phyloP scores from a whole-genome alignment of 2,888 invertebrate species.

The Chromoteleia sp. region DNA sequence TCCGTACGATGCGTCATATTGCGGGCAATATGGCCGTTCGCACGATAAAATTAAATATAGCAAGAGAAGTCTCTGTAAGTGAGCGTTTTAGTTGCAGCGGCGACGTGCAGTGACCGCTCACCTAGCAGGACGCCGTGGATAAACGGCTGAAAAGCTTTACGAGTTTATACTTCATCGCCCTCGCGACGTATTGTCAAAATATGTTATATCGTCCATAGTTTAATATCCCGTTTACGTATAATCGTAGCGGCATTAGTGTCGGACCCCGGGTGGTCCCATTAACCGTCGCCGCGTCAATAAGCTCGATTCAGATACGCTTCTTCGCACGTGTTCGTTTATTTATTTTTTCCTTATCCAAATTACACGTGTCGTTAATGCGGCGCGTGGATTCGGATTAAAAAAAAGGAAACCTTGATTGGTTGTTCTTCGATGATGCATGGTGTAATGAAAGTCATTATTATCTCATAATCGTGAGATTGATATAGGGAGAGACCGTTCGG shows the following conservation, averaged over 20 bases:
- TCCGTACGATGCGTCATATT: slow-evolving; percentile 50
- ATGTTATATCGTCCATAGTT: slow-evolving; percentile 79
- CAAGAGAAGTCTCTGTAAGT: slow-evolving; percentile 45
- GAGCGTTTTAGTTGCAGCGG: slow-evolving; percentile 55
- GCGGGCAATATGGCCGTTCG: slow-evolving; percentile 56
- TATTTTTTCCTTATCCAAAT: slow-evolving; percentile 54
- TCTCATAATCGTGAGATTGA: neutral
- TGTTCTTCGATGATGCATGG: slow-evolving; percentile 22
- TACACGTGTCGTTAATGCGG: slow-evolving; percentile 46
- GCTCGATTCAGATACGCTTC: slow-evolving; percentile 68
- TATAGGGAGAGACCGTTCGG: neutral
- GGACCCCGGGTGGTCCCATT: slow-evolving; percentile 81
- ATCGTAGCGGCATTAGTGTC: slow-evolving; percentile 81
- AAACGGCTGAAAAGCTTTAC: slow-evolving; percentile 79
- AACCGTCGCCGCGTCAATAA: slow-evolving; percentile 75
- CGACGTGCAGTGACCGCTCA: slow-evolving; percentile 59
- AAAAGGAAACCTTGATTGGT: neutral
- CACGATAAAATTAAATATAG: slow-evolving; percentile 61
- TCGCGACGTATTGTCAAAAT: slow-evolving; percentile 82
- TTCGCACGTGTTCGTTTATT: slow-evolving; percentile 56
- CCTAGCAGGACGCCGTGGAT: slow-evolving; percentile 72
- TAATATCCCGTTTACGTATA: slow-evolving; percentile 84
- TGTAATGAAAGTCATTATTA: slow-evolving; percentile 11
- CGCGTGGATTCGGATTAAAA: slow-evolving; percentile 18
- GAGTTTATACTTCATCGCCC: slow-evolving; percentile 79